These are phyloP conservation scores for Chaetogeoica ovagalla DNA, from an alignment of 2,888 invertebrate species.

Conservation along the genomic window DNA sequence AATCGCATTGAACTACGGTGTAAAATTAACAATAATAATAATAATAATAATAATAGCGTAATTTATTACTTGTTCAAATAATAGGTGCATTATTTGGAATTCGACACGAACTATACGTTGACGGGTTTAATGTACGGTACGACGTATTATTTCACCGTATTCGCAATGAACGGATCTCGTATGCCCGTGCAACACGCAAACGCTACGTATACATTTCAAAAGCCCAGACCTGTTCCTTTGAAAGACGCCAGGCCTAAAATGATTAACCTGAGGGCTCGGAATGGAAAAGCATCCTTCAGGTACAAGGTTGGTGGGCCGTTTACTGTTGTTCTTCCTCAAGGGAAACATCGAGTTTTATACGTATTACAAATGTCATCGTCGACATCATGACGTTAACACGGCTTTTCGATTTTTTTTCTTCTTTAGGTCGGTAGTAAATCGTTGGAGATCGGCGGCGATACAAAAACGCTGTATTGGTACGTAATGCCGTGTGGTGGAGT, in stretches of 20 bases:
- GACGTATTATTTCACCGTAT: constrained; percentile 64
- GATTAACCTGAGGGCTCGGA: constrained; percentile 63
- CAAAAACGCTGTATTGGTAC: constrained; percentile 59
- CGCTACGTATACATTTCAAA: constrained; percentile 59
- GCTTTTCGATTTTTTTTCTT: background rate
- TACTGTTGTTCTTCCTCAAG: background rate
- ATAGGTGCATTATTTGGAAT: constrained; percentile 62
- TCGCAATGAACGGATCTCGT: constrained; percentile 64
- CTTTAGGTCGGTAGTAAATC: constrained; percentile 30
- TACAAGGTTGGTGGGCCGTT: constrained; percentile 62
- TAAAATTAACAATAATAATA: background rate
- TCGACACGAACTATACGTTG: constrained; percentile 62
- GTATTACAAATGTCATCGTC: background rate
- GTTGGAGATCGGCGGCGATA: constrained; percentile 54
- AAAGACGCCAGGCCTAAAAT: constrained; percentile 62
- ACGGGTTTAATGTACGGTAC: constrained; percentile 61
- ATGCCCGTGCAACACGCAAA: constrained; percentile 63
- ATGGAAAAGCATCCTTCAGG: constrained; percentile 64
- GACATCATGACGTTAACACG: background rate
- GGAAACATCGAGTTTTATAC: background rate
- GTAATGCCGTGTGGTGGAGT: constrained; percentile 65
- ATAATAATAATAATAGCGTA: background rate
- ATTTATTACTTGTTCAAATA: background rate
- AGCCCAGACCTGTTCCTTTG: constrained; percentile 59
- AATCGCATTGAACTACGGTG: too few relatives aligned